A percentile compares a stretch with the other conserved stretches of the same genome.
phyloP scores from a whole-genome alignment of 2,797 vertebrate species.

The Spea hammondii region DNA sequence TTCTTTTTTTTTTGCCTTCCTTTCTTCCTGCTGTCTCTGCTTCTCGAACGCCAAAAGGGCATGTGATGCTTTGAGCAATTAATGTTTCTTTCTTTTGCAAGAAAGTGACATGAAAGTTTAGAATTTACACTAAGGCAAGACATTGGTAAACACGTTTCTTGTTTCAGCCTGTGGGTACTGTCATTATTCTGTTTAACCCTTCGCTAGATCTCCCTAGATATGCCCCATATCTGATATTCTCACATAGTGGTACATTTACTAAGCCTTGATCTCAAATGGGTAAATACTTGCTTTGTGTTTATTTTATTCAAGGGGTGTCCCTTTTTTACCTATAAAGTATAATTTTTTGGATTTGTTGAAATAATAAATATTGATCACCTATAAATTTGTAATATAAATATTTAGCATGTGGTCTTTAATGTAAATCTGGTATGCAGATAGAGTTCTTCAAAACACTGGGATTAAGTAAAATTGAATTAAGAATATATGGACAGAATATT shows the following conservation, averaged over 20 bases:
- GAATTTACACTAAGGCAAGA: constrained; percentile 51
- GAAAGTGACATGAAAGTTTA: constrained; percentile 53
- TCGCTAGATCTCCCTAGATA: background rate
- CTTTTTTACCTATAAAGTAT: background rate
- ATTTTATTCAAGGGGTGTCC: too few relatives aligned
- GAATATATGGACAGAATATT: too few relatives aligned
- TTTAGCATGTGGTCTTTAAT: background rate
- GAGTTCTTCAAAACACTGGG: too few relatives aligned
- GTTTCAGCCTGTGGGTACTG: constrained; percentile 43
- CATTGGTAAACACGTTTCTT: constrained; percentile 47
- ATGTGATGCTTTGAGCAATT: constrained; percentile 51
- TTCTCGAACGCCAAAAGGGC: constrained; percentile 38
- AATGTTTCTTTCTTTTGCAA: constrained; percentile 48
- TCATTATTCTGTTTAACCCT: constrained; percentile 48
- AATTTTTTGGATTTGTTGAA: background rate
- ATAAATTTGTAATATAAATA: too few relatives aligned
- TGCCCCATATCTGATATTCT: too few relatives aligned
- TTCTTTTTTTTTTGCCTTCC: constrained; percentile 10
- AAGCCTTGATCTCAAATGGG: background rate
- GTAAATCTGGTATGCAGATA: background rate
- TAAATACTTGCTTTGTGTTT: background rate
- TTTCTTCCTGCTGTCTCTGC: constrained; percentile 15
- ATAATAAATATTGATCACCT: too few relatives aligned
- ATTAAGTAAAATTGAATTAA: too few relatives aligned
- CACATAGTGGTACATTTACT: background rate